Evolutionary conservation across 2,888 invertebrate species (phyloP).

Genomic region (Cryptocheilus praepositus): DNA sequence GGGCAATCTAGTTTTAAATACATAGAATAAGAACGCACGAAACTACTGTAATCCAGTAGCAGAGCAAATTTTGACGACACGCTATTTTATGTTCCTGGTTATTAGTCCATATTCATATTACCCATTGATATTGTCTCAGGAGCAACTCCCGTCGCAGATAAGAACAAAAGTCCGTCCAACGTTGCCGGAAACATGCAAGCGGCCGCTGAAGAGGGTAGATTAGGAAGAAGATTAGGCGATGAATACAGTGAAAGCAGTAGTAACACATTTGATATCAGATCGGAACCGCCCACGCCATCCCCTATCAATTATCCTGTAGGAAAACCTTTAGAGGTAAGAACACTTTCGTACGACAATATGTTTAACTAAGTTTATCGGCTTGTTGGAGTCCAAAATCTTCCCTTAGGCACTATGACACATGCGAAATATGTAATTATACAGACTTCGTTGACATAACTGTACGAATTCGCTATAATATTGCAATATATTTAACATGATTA

Average conservation of each 20-base stretch:
- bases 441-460: too few relatives aligned
- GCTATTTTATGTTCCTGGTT: too few relatives aligned
- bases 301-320: slow-evolving; percentile 84
- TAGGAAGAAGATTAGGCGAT: slow-evolving; percentile 67
- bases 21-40: too few relatives aligned
- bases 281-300: slow-evolving; percentile 52
- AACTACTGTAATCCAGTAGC: too few relatives aligned
- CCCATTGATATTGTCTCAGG: slow-evolving; percentile 5
- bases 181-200: slow-evolving; percentile 66
- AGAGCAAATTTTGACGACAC: too few relatives aligned
- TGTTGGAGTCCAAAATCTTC: too few relatives aligned
- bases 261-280: slow-evolving; percentile 45
- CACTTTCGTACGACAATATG: too few relatives aligned
- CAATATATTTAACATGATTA: too few relatives aligned
- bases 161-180: not conserved
- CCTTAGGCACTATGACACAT: too few relatives aligned
- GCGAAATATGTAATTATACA: too few relatives aligned
- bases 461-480: too few relatives aligned
- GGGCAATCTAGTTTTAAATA: too few relatives aligned
- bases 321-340: slow-evolving; percentile 86
- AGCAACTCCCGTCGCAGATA: not conserved
- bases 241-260: slow-evolving; percentile 24
- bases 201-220: slow-evolving; percentile 80
- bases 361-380: not conserved
- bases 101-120: not conserved